Base-by-base conservation (phyloP, 2,797 vertebrate species). In the Picus viridis region DNA sequence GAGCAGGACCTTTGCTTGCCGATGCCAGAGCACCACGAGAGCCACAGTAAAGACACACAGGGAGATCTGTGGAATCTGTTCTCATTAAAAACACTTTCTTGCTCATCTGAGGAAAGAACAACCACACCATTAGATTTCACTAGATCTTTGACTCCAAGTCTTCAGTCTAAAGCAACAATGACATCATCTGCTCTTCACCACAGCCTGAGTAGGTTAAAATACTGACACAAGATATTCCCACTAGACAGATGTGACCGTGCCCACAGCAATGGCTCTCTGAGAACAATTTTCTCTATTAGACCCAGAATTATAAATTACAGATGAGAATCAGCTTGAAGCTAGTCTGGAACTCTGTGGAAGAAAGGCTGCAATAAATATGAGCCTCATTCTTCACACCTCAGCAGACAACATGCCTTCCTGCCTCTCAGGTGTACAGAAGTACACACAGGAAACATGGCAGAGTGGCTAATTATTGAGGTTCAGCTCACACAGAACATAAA, bases 11-110 rank as follows among this genome's bases (percentile, higher is more conserved):
- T 85, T 57, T 63, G 85, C 65, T n/a, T 83, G 58, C 53, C 83
- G 88, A 81, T 69, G 88, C 83, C 51, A 80, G 62, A 71, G 34
- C 5, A 0, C 63, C 43, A 7, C 0, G 24, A 82, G 61, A 67
- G 57, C 74, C 56, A 30, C 0, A 0, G 32, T 26, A 43, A 69
- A 83, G 86, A 80, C 76, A 63, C 24, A 8, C 59, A 67, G 34
- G 77, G 77, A 91, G 88, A 86, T n/a, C 53, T 34, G 69, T 53
- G 86, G 79, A 71, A 87, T 65, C 86, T 85, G 65, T 3, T 88
- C 94, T 96, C 83, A 91, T 58, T 59, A 27, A 91, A 93, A 94
- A 92, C 89, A 95, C 47, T 22, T 47, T 41, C 72, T 83, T 89
- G 75, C 86, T 91, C 92, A 73, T 85, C 80, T 71, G 83, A 82